Percentiles rank a stretch among this genome's conserved stretches.
phyloP scores from a whole-genome alignment of 2,888 invertebrate genomes.

The Heteromurus nitidus region DNA sequence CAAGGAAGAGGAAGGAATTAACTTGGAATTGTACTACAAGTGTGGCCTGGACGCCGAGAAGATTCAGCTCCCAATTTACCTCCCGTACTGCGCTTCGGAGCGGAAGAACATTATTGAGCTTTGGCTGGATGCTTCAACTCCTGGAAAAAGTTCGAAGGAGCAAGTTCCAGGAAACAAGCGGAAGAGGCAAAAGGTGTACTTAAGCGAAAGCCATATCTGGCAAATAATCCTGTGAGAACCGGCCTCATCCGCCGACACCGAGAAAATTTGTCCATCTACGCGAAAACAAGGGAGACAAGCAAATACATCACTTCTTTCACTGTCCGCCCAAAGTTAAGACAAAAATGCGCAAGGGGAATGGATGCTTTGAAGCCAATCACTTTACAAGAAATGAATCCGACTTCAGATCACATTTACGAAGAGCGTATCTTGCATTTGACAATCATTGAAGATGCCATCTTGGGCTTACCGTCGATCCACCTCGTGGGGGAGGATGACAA shows the following conservation, averaged over 20 bases:
- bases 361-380: constrained; percentile 15
- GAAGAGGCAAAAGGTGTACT: no score
- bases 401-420: not conserved
- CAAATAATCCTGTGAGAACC: not conserved
- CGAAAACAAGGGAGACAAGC: not conserved
- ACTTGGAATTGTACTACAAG: not conserved
- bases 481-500: constrained; percentile 35
- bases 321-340: not conserved
- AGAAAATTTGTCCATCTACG: not conserved
- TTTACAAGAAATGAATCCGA: constrained; percentile 19
- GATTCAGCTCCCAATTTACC: constrained; percentile 5
- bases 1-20: not conserved
- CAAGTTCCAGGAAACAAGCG: no score
- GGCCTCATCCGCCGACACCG: not conserved
- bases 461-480: not conserved
- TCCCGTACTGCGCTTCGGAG: constrained; percentile 2
- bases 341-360: no score
- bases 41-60: not conserved
- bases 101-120: not conserved
- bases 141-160: no score
- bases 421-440: constrained; percentile 16
- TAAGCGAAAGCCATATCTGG: no score
- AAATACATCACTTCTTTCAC: not conserved
- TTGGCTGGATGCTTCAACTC: no score
- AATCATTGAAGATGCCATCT: constrained; percentile 20